These are phyloP conservation scores for Atta texana DNA, from an alignment of 1,140 invertebrate species.

Conservation along the genomic window DNA sequence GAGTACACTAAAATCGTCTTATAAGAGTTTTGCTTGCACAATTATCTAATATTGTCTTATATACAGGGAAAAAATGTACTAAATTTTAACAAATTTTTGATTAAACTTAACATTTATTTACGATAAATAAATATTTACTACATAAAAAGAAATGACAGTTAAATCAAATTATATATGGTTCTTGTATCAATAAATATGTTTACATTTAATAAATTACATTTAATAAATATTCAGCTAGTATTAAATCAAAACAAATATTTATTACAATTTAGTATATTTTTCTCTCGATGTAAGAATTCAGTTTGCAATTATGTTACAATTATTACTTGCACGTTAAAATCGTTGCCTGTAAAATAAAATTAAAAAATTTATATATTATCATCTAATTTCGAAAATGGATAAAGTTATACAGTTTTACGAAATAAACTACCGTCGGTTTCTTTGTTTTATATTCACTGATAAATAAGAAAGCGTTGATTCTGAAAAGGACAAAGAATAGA, in stretches of 20 bases:
- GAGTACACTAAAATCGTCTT: neutral
- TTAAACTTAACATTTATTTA: too few species aligned
- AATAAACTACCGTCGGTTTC: neutral
- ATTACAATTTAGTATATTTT: too few species aligned
- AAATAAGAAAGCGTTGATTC: neutral
- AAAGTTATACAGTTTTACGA: neutral
- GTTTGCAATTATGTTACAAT: neutral
- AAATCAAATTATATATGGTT: too few species aligned
- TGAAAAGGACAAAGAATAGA: slow-evolving; percentile 8
- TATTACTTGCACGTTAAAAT: neutral
- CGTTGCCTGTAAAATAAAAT: neutral
- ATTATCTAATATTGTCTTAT: too few species aligned
- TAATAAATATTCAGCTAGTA: too few species aligned
- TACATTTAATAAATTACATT: too few species aligned
- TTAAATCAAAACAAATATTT: too few species aligned
- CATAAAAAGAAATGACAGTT: too few species aligned
- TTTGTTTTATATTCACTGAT: neutral
- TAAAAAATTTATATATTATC: neutral
- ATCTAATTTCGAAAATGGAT: neutral
- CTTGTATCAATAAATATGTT: too few species aligned
- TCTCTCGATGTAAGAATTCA: neutral
- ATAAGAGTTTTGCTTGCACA: neutral
- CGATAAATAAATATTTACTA: too few species aligned
- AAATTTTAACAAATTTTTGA: too few species aligned
- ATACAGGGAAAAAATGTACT: too few species aligned